These are phyloP conservation scores for Lamproptera curius DNA, from an alignment of 2,888 invertebrate genomes.

Conservation along the genomic window DNA sequence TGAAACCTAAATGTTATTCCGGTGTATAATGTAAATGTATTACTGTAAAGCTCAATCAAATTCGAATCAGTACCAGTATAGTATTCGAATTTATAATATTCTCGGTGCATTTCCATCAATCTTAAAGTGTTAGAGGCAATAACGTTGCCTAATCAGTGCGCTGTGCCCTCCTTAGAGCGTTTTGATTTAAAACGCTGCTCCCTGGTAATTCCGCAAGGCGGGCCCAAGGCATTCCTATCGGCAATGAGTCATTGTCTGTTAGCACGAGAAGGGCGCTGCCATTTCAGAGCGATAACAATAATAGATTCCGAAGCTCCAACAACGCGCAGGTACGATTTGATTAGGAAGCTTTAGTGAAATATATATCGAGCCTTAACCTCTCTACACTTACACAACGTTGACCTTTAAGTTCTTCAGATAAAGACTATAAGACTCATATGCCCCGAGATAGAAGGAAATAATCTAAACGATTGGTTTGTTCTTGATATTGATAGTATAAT, in stretches of 20 bases:
- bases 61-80: not conserved
- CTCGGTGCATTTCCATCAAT: too few species aligned
- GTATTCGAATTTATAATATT: not conserved
- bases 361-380: too few species aligned
- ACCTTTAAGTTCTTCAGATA: too few species aligned
- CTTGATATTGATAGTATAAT: too few species aligned
- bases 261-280: constrained; percentile 37
- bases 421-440: too few species aligned
- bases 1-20: too few species aligned
- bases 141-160: constrained; percentile 41
- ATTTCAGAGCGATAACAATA: constrained; percentile 34
- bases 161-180: constrained; percentile 50
- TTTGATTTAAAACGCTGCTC: constrained; percentile 42
- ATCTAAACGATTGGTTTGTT: too few species aligned
- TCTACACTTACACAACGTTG: too few species aligned
- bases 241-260: constrained; percentile 42
- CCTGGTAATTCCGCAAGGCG: constrained; percentile 48
- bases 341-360: constrained; percentile 7
- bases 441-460: too few species aligned
- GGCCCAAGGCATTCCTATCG: constrained; percentile 49
- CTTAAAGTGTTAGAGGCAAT: constrained; percentile 25
- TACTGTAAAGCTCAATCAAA: too few species aligned
- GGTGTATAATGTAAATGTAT: too few species aligned
- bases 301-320: constrained; percentile 22
- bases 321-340: constrained; percentile 3